These are phyloP conservation scores for Pygmarrhopalites habei DNA, from an alignment of 1,140 invertebrate genomes.

Conservation along the genomic window DNA sequence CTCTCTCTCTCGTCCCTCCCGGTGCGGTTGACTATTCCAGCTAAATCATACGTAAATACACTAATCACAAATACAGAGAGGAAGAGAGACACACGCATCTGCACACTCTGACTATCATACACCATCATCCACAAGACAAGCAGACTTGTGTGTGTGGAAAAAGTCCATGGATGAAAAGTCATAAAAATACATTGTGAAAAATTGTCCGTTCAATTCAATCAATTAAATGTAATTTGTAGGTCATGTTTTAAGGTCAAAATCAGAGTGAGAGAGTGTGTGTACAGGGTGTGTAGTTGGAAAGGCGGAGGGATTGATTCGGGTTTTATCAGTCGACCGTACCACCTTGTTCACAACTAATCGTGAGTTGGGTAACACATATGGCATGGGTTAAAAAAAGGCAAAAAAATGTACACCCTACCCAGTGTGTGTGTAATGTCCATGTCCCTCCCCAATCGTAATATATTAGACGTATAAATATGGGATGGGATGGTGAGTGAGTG, in stretches of 20 bases:
- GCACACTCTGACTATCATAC: background rate
- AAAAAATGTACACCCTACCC: too few species aligned
- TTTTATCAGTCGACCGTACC: too few species aligned
- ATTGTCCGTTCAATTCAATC: conserved; percentile 7
- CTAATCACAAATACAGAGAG: background rate
- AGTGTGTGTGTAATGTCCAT: too few species aligned
- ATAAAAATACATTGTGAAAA: conserved; percentile 1
- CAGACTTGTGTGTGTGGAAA: background rate
- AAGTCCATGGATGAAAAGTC: background rate
- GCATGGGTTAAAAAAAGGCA: too few species aligned
- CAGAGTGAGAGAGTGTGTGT: background rate
- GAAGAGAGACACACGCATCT: background rate
- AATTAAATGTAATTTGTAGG: conserved; percentile 23
- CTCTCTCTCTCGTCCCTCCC: too few species aligned
- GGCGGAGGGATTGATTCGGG: too few species aligned
- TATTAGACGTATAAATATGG: background rate
- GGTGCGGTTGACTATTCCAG: background rate
- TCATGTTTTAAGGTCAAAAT: conserved; percentile 6
- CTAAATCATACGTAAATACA: conserved; percentile 1
- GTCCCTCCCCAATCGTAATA: too few species aligned
- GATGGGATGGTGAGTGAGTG: background rate
- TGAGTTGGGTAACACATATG: too few species aligned
- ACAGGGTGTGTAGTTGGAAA: background rate
- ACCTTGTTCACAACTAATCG: too few species aligned
- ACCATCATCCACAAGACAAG: background rate